Evolutionary conservation across 2,113 vertebrate genomes (phyloP), one percentile per base, ranked within the genome.

Genomic region (Protobothrops flavoviridis): DNA sequence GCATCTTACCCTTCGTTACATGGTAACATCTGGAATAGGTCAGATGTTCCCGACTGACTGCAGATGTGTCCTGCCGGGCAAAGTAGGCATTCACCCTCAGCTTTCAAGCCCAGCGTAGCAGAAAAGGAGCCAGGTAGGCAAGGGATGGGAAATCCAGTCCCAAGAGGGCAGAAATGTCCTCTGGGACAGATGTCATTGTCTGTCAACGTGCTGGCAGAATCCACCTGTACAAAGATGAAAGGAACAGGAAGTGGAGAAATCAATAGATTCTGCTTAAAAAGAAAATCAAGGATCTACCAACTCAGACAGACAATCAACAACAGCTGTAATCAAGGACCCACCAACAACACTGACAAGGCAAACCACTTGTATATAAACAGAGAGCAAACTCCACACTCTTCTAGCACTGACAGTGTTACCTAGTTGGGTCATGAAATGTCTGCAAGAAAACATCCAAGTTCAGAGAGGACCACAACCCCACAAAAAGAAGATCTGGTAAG

Each of bases 81-180:
- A 0, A 96, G 97, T 50, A 97, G 98, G 89, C 99, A 99, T 94
- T 99, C 98, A 0, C 97, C 94, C 87, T 97, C 39, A 26, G 94
- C 93, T 89, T 95, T 97, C 92, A 99, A 96, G 10, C 99, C 98
- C 87, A 86, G 17, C 5, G 94, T 94, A 2, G 96, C 52, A 33
- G 99, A 99, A 43, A 98, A 97, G 94, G 98, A 98, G 4, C 99
- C 99, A 0, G 96, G 92, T 29, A 98, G 98, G 91, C 99, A 99
- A 0, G 98, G 98, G 17, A 98, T 43, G 0, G 99, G 98, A 45
- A 96, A 96, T 1, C 95, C 93, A 0, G 97, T 97, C 50, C 98
- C 99, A 43, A 93, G 52, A 7, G 98, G 99, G 90, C 99, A 99
- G 97, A 98, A 99, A 95, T 98, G 98, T 2, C 99, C 99, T 26